Conservation (phyloP, 1,140 invertebrate species). For the Drosophila setifemur region DNA sequence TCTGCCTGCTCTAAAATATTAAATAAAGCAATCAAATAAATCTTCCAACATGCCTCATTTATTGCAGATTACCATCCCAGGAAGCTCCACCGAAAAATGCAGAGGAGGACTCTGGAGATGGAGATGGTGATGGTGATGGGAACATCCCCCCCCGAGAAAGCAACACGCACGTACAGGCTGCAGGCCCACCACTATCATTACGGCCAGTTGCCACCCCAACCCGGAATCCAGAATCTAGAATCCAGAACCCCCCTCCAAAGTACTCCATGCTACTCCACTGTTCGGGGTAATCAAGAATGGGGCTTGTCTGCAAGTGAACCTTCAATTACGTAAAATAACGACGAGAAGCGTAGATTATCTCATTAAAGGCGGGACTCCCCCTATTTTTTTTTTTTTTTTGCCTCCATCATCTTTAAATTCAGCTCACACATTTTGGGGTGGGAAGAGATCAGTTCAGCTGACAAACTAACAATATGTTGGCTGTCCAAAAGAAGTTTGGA, state of each 20-base stretch:
- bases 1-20: constrained; percentile 79
- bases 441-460: constrained; percentile 21
- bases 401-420: constrained; percentile 76
- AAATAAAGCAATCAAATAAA: constrained; percentile 82
- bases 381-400: neutral
- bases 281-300: constrained; percentile 13
- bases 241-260: neutral
- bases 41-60: constrained; percentile 82
- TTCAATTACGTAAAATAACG: constrained; percentile 79
- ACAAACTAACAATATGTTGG: constrained; percentile 50
- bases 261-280: constrained; percentile 1
- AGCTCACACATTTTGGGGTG: constrained; percentile 38
- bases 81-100: constrained; percentile 34
- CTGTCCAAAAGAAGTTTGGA: neutral
- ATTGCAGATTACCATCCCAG: constrained; percentile 78
- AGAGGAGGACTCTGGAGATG: neutral
- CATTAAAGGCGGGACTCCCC: constrained; percentile 61
- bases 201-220: constrained; percentile 35
- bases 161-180: constrained; percentile 42
- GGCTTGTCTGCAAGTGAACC: constrained; percentile 64
- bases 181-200: constrained; percentile 45
- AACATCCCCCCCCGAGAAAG: neutral
- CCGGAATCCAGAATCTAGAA: neutral
- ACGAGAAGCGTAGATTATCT: constrained; percentile 73
- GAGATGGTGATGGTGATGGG: neutral